These are phyloP conservation scores for Pteria penguin DNA, from an alignment of 2,888 invertebrate genomes.

Conservation along the genomic window DNA sequence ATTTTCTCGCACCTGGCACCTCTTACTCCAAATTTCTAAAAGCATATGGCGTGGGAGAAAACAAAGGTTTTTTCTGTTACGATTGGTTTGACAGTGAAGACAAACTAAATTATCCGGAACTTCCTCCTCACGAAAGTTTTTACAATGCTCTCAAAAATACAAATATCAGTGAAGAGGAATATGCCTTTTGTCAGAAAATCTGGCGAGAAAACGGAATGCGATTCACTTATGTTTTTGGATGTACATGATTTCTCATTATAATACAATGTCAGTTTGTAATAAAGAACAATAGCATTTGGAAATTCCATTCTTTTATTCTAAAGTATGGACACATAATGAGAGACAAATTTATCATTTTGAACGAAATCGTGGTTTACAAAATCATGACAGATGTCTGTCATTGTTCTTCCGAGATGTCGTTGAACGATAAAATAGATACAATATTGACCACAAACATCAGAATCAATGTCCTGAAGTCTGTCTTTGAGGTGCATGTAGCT, in stretches of 20 bases:
- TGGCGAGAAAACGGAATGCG: constrained; percentile 49
- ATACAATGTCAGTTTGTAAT: too few relatives aligned
- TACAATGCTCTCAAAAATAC: constrained; percentile 12
- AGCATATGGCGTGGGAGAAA: constrained; percentile 41
- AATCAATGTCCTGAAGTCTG: neutral
- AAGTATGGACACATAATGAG: too few relatives aligned
- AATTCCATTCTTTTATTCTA: too few relatives aligned
- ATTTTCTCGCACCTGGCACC: constrained; percentile 45
- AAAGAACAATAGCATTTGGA: too few relatives aligned
- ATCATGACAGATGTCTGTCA: neutral
- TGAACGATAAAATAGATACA: neutral
- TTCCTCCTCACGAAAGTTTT: constrained; percentile 37
- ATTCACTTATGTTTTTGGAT: too few relatives aligned
- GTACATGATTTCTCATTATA: too few relatives aligned
- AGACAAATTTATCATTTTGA: neutral
- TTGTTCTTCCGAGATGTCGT: neutral
- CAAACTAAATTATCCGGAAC: neutral
- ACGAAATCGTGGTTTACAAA: neutral
- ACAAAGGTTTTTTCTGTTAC: constrained; percentile 45
- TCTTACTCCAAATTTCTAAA: constrained; percentile 48
- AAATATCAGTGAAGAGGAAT: constrained; percentile 24
- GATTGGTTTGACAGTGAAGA: constrained; percentile 34
- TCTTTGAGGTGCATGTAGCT: neutral
- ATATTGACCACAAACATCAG: neutral
- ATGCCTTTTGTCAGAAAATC: constrained; percentile 26